phyloP scores from a whole-genome alignment of 2,113 vertebrate genomes.

The Perccottus glenii region DNA sequence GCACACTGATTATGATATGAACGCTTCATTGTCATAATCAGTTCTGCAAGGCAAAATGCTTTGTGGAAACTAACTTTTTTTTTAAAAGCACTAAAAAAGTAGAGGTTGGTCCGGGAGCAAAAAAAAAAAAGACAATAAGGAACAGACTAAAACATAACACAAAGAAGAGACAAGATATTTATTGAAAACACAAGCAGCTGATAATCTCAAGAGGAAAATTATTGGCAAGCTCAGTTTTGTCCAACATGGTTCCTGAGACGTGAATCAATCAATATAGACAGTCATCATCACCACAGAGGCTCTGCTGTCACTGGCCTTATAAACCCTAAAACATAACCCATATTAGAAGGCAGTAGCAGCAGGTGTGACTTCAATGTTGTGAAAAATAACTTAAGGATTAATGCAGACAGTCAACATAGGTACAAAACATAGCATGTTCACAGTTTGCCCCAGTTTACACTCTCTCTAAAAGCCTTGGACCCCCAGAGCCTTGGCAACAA shows the following conservation, averaged over 20 bases:
- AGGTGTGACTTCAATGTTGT: too few species aligned
- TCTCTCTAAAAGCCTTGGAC: not conserved
- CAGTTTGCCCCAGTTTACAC: constrained; percentile 10
- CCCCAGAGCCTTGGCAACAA: not conserved
- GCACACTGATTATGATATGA: too few species aligned
- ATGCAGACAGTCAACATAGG: not conserved
- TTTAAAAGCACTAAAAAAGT: too few species aligned
- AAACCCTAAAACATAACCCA: not conserved
- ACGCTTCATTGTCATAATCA: too few species aligned
- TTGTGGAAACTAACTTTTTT: too few species aligned
- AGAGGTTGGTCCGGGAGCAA: too few species aligned
- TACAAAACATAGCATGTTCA: constrained; percentile 1
- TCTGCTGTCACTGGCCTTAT: not conserved
- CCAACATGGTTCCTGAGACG: not conserved
- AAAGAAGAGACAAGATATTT: not conserved
- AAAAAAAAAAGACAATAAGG: too few species aligned
- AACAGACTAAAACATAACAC: not conserved
- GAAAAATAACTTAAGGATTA: too few species aligned
- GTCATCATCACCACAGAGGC: not conserved
- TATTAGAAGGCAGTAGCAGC: too few species aligned
- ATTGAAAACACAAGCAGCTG: constrained; percentile 27
- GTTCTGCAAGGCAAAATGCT: too few species aligned
- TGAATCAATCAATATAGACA: not conserved
- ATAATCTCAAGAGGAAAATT: constrained; percentile 7
- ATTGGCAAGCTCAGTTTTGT: constrained; percentile 15